Evolutionary conservation across 2,113 vertebrate species (phyloP).

Genomic region (Oxyura jamaicensis): DNA sequence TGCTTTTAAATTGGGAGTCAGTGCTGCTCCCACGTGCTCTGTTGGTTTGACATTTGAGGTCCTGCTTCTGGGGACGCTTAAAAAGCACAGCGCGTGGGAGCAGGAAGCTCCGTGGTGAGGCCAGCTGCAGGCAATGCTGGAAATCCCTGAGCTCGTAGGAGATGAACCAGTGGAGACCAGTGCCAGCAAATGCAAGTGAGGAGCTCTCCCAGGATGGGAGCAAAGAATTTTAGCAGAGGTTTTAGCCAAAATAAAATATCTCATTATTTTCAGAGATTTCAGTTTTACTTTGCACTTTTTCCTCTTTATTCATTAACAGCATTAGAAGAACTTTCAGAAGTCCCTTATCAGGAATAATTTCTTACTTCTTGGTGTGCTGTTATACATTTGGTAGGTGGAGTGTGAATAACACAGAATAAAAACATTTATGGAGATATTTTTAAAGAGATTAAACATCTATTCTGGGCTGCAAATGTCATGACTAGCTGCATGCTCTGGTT

Average conservation of each 20-base stretch:
- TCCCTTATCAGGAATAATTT: not conserved
- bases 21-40: not conserved
- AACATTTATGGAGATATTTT: not conserved
- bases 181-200: not conserved
- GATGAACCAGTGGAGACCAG: fast-evolving
- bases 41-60: not conserved
- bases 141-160: not conserved
- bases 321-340: not conserved
- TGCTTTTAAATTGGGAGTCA: not conserved
- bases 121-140: not conserved
- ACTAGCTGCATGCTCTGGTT: not conserved
- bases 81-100: not conserved
- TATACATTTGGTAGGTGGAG: not conserved
- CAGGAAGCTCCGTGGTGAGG: not conserved
- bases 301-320: not conserved
- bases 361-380: not conserved
- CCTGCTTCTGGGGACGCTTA: not conserved
- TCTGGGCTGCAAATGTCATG: not conserved
- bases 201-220: not conserved
- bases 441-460: not conserved
- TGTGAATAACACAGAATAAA: not conserved
- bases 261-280: not conserved
- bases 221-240: not conserved
- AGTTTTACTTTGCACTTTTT: not conserved
- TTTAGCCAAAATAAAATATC: not conserved